Evolutionary conservation across 2,888 invertebrate species (phyloP), one percentile per base, ranked within the genome.

Genomic region (Chrysopilus asiliformis): DNA sequence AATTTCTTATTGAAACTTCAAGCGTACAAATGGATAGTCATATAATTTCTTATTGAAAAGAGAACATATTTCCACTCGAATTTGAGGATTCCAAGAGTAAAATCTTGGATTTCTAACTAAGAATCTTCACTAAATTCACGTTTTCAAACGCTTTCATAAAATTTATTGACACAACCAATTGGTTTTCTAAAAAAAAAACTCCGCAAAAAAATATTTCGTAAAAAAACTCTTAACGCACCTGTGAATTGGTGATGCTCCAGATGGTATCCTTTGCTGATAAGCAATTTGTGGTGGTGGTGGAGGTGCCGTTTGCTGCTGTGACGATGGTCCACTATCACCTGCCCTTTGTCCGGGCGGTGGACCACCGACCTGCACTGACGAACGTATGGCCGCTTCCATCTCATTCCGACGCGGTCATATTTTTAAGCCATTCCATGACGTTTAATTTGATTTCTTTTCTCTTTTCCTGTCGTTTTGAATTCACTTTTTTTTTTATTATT

Each of bases 341-440:
- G 56, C 50, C 43, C 50, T 49, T 47, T 50, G 50, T 51, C 58
- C 59, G 53, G 58, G 50, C 52, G 59, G 58, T 50, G 58, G 57
- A 58, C 59, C 60, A 59, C 62, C 62, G 57, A 62, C 62, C 62
- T 63, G 63, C 56, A 61, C 61, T 63, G 61, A 57, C 54, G 61
- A 60, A 54, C 63, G 63, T 53, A 63, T 60, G 54, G 63, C 63
- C 60, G 63, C 63, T 63, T 63, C 63, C 63, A 63, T 63, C 59
- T 63, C 63, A 63, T 63, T 62, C 63, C 63, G 63, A 60, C 60
- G 56, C 49, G 43, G 47, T 58, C 46, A 48, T 46, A 40, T 42
- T 37, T 41, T 37, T 24, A 41, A 45, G 39, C 41, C 41, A 41
- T 40, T 29, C 34, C 38, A 39, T 41, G 32, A 41, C 27, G 39